These are phyloP conservation scores for Dipodomys merriami DNA, from an alignment of 2,113 vertebrate species.

Conservation along the genomic window DNA sequence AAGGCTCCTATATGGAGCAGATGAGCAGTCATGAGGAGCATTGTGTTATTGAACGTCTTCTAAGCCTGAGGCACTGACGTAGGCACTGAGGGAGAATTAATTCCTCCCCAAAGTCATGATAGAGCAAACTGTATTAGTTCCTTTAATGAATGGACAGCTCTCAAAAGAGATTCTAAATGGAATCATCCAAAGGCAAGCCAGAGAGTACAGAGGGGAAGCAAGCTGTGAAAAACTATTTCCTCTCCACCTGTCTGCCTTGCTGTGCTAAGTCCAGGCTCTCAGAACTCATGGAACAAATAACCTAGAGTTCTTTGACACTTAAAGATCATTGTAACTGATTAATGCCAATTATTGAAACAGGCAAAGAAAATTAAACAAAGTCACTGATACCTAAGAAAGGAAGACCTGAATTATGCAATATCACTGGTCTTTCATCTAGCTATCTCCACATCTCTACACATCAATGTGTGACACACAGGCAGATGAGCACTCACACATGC, in stretches of 20 bases:
- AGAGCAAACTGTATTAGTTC: slow-evolving; percentile 16
- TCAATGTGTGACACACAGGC: background rate
- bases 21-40: slow-evolving; percentile 14
- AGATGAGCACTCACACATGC: no score
- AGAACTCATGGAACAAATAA: slow-evolving; percentile 13
- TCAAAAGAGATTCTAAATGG: background rate
- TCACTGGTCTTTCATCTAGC: background rate
- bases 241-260: background rate
- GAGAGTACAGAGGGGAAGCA: background rate
- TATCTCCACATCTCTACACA: background rate
- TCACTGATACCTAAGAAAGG: background rate
- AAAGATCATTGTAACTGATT: background rate
- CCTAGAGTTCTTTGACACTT: background rate
- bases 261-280: background rate
- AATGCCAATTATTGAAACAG: background rate
- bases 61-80: background rate
- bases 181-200: background rate
- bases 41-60: slow-evolving; percentile 5
- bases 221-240: background rate
- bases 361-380: background rate
- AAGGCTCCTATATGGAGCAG: background rate
- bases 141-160: slow-evolving; percentile 37
- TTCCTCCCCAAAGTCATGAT: background rate
- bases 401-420: background rate
- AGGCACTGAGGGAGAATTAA: slow-evolving; percentile 51